Base-by-base conservation (phyloP, 2,113 vertebrate species). In the Varanus komodoensis region DNA sequence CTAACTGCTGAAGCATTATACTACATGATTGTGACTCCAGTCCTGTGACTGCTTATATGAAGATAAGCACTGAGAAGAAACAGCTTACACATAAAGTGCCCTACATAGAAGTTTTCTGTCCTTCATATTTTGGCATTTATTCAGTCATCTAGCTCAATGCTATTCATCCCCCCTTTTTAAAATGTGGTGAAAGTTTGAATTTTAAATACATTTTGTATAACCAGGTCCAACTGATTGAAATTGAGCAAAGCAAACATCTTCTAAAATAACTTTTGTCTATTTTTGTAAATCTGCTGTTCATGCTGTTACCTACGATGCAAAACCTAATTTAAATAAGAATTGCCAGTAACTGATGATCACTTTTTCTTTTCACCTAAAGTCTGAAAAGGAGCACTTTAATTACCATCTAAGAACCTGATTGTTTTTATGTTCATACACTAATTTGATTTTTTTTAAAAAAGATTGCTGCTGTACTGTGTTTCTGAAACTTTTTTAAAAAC, bases 171-270 rank as follows among this genome's bases (percentile, higher is more conserved):
- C 96, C 96, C 95, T 95, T 96, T 97, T 97, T 69, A 75, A 84
- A 89, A 97, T 97, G 97, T 95, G 93, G 95, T 97, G 94, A 97
- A 96, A 95, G 93, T 97, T 96, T 96, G 94, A 96, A 97, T 97
- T 97, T 96, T 95, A 95, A 95, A 84, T 97, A 96, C 97, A 97
- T 97, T 98, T 98, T 98, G 95, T 97, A 98, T 96, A 95, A 97
- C 96, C 96, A 97, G 97, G 97, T 97, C 97, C 96, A 97, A 91
- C 96, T 97, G 97, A 96, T 97, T 95, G 96, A 97, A 97, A 97
- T 96, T 96, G 94, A 97, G 93, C 95, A 96, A 96, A 96, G 67
- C 91, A 94, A 80, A 96, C 95, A 69, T 93, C 96, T 95, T 97
- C 92, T 96, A 95, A 96, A 97, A 96, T 96, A 96, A 94, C 96